These are phyloP conservation scores for Megaceryle alcyon DNA, from an alignment of 2,797 vertebrate genomes.

Conservation along the genomic window DNA sequence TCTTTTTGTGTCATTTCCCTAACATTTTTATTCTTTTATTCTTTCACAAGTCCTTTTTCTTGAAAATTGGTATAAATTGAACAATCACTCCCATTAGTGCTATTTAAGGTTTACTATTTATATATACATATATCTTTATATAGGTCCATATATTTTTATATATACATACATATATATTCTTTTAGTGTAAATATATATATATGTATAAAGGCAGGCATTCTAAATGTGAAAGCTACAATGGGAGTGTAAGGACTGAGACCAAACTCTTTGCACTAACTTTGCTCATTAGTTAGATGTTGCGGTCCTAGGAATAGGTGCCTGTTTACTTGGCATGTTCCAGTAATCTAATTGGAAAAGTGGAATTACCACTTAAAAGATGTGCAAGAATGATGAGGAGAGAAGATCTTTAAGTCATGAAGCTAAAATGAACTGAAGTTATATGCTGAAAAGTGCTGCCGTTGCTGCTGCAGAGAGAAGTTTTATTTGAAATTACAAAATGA, in stretches of 20 bases:
- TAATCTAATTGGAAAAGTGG: slow-evolving; percentile 76
- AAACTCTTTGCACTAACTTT: slow-evolving; percentile 8
- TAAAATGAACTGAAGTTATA: slow-evolving; percentile 71
- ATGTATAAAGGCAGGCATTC: neutral
- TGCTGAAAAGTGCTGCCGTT: slow-evolving; percentile 46
- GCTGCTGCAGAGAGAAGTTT: slow-evolving; percentile 60
- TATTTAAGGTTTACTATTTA: neutral
- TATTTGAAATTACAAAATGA: slow-evolving; percentile 79
- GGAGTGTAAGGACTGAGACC: neutral
- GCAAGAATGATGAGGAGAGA: slow-evolving; percentile 64
- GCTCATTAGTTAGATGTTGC: slow-evolving; percentile 21
- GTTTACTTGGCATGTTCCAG: slow-evolving; percentile 66
- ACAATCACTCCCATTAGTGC: neutral
- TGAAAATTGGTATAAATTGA: neutral
- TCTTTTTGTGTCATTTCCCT: neutral
- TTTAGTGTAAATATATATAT: neutral
- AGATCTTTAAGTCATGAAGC: slow-evolving; percentile 63
- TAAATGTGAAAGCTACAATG: neutral
- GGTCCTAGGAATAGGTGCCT: slow-evolving; percentile 59
- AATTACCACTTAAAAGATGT: slow-evolving; percentile 72
- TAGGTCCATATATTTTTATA: neutral
- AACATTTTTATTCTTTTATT: neutral
- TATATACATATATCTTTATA: neutral
- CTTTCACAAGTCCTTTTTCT: neutral
- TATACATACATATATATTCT: neutral